Evolutionary conservation across 2,113 vertebrate species (phyloP).

Genomic region (Mobula hypostoma): DNA sequence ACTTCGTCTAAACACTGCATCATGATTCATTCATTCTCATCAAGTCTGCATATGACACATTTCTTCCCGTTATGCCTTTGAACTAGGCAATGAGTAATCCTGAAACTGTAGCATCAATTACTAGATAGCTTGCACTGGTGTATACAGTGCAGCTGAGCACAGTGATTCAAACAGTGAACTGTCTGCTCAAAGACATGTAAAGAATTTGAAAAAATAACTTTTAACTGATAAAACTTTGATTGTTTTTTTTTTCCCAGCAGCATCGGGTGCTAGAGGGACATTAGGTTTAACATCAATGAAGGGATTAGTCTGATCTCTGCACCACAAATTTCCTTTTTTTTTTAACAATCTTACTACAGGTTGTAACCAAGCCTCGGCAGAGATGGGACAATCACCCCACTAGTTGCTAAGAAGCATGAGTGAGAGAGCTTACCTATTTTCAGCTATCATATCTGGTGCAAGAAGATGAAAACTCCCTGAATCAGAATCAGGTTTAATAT

Average conservation of each 20-base stretch:
- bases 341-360: neutral
- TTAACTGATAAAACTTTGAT: neutral
- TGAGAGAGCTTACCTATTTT: neutral
- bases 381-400: neutral
- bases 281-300: neutral
- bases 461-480: neutral
- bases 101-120: slow-evolving; percentile 15
- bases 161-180: neutral
- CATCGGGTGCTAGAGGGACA: neutral
- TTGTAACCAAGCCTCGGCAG: neutral
- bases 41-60: slow-evolving; percentile 24
- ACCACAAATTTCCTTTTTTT: neutral
- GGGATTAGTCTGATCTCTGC: no score
- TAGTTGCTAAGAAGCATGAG: neutral
- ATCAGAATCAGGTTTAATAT: no score
- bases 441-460: neutral
- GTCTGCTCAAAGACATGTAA: neutral
- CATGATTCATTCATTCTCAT: slow-evolving; percentile 8
- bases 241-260: neutral
- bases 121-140: neutral
- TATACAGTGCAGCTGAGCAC: neutral
- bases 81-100: slow-evolving; percentile 18
- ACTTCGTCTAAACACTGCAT: neutral
- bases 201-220: neutral
- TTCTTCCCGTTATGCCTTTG: neutral